Conservation (phyloP, 2,113 vertebrate species). For the Martes martes region DNA sequence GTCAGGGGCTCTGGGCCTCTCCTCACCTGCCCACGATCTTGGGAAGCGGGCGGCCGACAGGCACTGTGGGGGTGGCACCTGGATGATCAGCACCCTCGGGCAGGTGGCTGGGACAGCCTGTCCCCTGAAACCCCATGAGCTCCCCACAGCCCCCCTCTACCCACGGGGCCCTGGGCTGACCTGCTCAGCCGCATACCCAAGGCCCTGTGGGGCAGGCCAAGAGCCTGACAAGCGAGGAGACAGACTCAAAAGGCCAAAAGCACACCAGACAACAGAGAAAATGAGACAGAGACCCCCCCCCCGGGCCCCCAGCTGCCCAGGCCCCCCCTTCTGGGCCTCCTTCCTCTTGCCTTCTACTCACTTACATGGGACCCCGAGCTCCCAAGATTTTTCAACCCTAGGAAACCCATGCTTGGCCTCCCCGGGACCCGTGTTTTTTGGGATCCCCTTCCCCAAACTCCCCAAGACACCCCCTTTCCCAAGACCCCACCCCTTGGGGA, state of each 20-base stretch:
- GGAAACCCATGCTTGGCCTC: not conserved
- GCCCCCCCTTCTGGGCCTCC: not conserved
- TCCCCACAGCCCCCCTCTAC: not conserved
- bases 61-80: not conserved
- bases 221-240: not conserved
- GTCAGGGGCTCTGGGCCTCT: not conserved
- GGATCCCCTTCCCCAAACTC: not conserved
- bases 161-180: not conserved
- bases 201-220: not conserved
- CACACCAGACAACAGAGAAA: not conserved
- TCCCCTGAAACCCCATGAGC: not conserved
- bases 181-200: not conserved
- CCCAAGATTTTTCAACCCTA: too few relatives aligned
- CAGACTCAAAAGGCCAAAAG: not conserved
- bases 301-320: too few relatives aligned
- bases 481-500: not conserved
- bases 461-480: not conserved
- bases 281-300: not conserved
- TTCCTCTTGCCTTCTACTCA: not conserved
- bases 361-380: too few relatives aligned
- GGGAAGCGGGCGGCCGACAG: accelerated
- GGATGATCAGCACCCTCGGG: not conserved
- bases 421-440: not conserved
- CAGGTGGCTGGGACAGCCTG: accelerated
- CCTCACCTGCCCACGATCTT: not conserved